Evolutionary conservation across 92 coral and sea anemone genomes (phyloP), one percentile per base, ranked within the genome.

Genomic region (Chrysogorgia sp.): DNA sequence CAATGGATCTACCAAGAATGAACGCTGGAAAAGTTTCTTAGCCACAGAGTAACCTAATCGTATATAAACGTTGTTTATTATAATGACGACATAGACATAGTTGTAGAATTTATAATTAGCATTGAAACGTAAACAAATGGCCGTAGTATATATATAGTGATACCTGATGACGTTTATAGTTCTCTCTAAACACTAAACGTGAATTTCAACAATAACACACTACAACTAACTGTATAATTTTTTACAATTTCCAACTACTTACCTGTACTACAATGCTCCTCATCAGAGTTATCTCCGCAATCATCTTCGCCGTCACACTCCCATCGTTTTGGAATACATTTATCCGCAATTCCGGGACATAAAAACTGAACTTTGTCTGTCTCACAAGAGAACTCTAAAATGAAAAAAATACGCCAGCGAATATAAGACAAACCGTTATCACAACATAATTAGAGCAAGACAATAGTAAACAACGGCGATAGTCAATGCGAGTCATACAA

Each of bases 251-350:
- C 1, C 24, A 10, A 56, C 62, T 20, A 56, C 62, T 56, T 22
- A 17, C 62, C 24, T 48, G 56, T n/a, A 37, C 43, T 37, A 59
- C 65, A 59, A 0, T 59, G 28, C 40, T 13, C 15, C 23, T 69
- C 76, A 24, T 69, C 76, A 8, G 76, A 69, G 32, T 29, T 28
- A 58, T 69, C 76, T 25, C 3, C 7, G 24, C 76, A 69, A 60
- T 69, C 76, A 47, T 23, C 14, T 24, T 47, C 76, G 35, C 23
- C 21, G 34, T 69, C 76, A 37, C 76, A 69, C 30, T 69, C 76
- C 76, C 76, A 69, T 2, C 8, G 17, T 31, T 69, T 69, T 48
- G 76, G 76, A 69, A 69, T 69, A 48, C 76, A 69, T 26, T 15
- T 45, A 10, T 58, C 76, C 32, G 6, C 43, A n/a, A 26, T 53